Evolutionary conservation across 2,113 vertebrate genomes (phyloP), one percentile per base, ranked within the genome.

Genomic region (Saguinus imperator): DNA sequence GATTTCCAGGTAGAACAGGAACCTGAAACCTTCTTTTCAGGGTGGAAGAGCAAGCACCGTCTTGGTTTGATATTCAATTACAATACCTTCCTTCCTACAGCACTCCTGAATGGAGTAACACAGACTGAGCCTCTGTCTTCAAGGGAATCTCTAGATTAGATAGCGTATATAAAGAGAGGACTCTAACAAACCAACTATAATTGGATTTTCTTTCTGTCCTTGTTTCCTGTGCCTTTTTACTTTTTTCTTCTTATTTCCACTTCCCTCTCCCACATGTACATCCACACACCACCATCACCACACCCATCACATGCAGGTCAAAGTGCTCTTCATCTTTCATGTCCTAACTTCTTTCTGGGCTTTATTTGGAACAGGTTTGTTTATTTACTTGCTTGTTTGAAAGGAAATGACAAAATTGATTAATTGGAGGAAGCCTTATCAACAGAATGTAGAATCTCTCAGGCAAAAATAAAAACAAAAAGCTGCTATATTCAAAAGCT

Each of bases 1-100:
- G 87, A 89, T 96, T 97, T 97, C 66, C 66, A 93, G 94, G 43
- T 79, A 83, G 29, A 91, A 13, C 16, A 94, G 23, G 82, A 70
- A 93, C 66, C 75, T 95, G 66, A 94, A 94, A 92, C 23, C 8
- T 96, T 87, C 48, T 91, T 76, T 96, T 96, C 17, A n/a, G n/a
- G 20, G 12, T 73, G 95, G 73, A 52, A 94, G 94, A 93, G 55
- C 43, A 94, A 92, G 17, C 20, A 61, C n/a, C 86, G 1, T 61
- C 37, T 96, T 93, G 35, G 11, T 91, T 84, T 79, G 35, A 70
- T 94, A 50, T 80, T 91, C 25, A 86, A 20, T 82, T 77, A 88
- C 45, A 97, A 83, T 52, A 23, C 4, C 85, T 84, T 90, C 40
- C 58, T 91, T 81, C 35, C 58, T 12, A 64, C 4, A 72, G 40